phyloP scores from a whole-genome alignment of 2,888 invertebrate species.

The Andrena praecox region DNA sequence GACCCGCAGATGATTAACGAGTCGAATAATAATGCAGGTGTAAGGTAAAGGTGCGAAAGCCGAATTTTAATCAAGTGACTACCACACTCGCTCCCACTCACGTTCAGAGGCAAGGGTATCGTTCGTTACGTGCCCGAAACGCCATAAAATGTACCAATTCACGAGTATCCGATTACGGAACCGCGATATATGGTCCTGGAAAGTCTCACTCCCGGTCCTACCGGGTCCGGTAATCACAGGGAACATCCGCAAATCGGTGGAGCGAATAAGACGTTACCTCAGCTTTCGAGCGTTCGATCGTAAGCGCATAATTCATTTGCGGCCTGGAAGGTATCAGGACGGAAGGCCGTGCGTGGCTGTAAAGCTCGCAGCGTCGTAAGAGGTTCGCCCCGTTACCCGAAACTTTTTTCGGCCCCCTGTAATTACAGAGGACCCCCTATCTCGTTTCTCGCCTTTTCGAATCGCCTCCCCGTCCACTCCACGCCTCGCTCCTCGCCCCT shows the following conservation, averaged over 20 bases:
- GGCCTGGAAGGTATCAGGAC: slow-evolving; percentile 58
- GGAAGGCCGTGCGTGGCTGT: slow-evolving; percentile 39
- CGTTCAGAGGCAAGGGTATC: slow-evolving; percentile 14
- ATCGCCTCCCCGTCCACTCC: slow-evolving; percentile 26
- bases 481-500: neutral
- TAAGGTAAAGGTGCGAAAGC: neutral
- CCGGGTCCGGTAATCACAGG: slow-evolving; percentile 61
- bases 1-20: neutral
- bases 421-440: slow-evolving; percentile 57
- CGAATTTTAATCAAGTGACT: neutral
- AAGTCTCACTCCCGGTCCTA: slow-evolving; percentile 43
- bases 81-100: slow-evolving; percentile 6
- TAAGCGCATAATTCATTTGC: slow-evolving; percentile 63
- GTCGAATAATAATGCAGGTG: neutral
- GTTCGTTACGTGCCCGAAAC: neutral
- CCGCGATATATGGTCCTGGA: slow-evolving; percentile 48
- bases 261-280: slow-evolving; percentile 64
- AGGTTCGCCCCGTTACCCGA: slow-evolving; percentile 42
- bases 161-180: slow-evolving; percentile 51
- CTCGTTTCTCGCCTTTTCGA: slow-evolving; percentile 41
- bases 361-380: slow-evolving; percentile 30
- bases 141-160: slow-evolving; percentile 54
- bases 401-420: slow-evolving; percentile 46
- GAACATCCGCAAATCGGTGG: slow-evolving; percentile 30
- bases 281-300: slow-evolving; percentile 60